These are phyloP conservation scores for Taenaris catops DNA, from an alignment of 2,888 invertebrate species.

Conservation along the genomic window DNA sequence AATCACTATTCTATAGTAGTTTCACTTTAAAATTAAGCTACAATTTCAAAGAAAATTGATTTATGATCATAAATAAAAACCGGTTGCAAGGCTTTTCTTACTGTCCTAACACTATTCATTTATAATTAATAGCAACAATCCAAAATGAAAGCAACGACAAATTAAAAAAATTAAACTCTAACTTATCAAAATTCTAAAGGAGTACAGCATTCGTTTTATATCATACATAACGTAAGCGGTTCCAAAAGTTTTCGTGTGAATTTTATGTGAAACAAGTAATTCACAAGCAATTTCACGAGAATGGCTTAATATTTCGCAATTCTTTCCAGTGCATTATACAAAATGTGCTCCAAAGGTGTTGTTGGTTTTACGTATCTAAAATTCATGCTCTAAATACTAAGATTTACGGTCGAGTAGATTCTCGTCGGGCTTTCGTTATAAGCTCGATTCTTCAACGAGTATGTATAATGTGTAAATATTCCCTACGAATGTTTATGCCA, in stretches of 20 bases:
- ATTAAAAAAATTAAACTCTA: not conserved
- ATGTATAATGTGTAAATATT: too few relatives aligned
- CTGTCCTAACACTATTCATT: too few relatives aligned
- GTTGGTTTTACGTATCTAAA: conserved; percentile 45
- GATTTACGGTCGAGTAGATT: conserved; percentile 37
- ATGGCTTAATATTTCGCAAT: not conserved
- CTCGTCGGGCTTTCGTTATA: too few relatives aligned
- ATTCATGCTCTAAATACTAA: conserved; percentile 57
- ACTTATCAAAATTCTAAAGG: conserved; percentile 6
- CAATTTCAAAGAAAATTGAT: too few relatives aligned
- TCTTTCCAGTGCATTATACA: conserved; percentile 11
- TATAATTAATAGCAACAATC: too few relatives aligned
- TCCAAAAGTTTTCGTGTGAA: conserved; percentile 18
- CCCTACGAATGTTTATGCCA: too few relatives aligned
- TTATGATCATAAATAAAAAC: too few relatives aligned
- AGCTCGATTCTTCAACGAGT: too few relatives aligned
- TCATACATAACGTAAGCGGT: conserved; percentile 17
- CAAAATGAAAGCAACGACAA: not conserved
- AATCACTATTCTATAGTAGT: too few relatives aligned
- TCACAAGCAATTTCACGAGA: conserved; percentile 5
- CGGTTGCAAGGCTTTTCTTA: too few relatives aligned
- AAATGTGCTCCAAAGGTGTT: conserved; percentile 26
- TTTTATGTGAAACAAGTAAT: conserved; percentile 13
- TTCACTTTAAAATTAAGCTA: too few relatives aligned
- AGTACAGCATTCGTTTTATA: conserved; percentile 11